Conservation (phyloP, 2,797 vertebrate genomes). For the Ctenopoma kingsleyae region DNA sequence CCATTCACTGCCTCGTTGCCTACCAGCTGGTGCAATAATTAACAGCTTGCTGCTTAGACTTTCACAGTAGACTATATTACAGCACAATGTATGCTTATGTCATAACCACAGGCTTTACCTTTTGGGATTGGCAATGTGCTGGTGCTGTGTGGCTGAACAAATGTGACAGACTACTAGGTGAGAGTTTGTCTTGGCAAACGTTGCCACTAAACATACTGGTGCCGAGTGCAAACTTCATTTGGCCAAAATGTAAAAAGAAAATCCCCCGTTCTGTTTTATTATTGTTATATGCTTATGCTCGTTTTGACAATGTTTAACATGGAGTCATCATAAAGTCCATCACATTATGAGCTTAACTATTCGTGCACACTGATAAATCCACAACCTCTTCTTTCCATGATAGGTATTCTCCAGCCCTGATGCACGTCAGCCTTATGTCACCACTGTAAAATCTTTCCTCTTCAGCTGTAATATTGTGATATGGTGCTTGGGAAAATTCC, state of each 20-base stretch:
- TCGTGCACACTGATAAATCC: neutral
- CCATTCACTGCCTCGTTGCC: neutral
- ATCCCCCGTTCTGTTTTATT: neutral
- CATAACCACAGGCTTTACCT: conserved; percentile 13
- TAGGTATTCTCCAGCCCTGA: conserved; percentile 2
- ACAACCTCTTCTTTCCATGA: neutral
- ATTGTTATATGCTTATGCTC: neutral
- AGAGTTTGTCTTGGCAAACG: conserved; percentile 18
- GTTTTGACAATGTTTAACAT: neutral
- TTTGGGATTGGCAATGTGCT: conserved; percentile 6
- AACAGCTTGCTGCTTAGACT: neutral
- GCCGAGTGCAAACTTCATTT: neutral
- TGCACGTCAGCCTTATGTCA: conserved; percentile 7
- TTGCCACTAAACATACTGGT: neutral
- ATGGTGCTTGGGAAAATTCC: conserved; percentile 9
- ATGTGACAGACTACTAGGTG: neutral
- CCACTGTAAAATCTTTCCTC: conserved; percentile 12
- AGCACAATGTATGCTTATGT: neutral
- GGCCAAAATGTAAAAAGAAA: neutral
- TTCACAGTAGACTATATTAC: neutral
- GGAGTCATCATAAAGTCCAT: neutral
- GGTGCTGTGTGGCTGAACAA: neutral
- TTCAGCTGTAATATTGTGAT: conserved; percentile 15
- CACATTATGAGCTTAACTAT: neutral
- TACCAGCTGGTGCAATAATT: conserved; percentile 13